phyloP scores from a whole-genome alignment of 2,888 invertebrate genomes.

The Oithona nana region DNA sequence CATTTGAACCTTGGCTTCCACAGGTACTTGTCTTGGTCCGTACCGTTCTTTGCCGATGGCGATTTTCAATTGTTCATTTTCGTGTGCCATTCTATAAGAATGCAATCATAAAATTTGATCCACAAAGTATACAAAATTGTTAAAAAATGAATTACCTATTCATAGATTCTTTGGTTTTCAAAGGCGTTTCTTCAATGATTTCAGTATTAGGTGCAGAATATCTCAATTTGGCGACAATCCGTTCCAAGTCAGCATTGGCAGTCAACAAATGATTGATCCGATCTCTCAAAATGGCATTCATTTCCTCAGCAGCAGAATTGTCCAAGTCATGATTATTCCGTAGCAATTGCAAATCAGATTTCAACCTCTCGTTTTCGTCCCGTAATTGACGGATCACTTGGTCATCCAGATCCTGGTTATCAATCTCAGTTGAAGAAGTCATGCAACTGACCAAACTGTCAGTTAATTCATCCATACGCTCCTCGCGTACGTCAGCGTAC shows the following conservation, averaged over 20 bases:
- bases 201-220: not conserved
- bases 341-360: not conserved
- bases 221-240: slow-evolving; percentile 2
- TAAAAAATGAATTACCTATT: too few species aligned
- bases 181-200: not conserved
- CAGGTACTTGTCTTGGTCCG: not conserved
- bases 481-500: not conserved
- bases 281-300: slow-evolving; percentile 9
- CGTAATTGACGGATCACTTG: not conserved
- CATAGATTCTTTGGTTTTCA: not conserved
- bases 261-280: slow-evolving; percentile 5
- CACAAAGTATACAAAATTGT: too few species aligned
- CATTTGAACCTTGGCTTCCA: not conserved
- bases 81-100: not conserved
- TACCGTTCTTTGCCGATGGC: slow-evolving; percentile 6
- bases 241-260: slow-evolving; percentile 11
- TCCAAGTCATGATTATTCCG: not conserved
- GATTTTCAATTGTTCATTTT: slow-evolving; percentile 9
- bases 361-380: not conserved
- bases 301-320: not conserved
- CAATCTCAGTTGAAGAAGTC: not conserved
- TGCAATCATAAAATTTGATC: too few species aligned
- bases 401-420: slow-evolving; percentile 6
- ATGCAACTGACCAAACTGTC: not conserved
- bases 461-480: not conserved